Evolutionary conservation across 2,113 vertebrate species (phyloP).

Genomic region (Campylorhamphus procurvoides): DNA sequence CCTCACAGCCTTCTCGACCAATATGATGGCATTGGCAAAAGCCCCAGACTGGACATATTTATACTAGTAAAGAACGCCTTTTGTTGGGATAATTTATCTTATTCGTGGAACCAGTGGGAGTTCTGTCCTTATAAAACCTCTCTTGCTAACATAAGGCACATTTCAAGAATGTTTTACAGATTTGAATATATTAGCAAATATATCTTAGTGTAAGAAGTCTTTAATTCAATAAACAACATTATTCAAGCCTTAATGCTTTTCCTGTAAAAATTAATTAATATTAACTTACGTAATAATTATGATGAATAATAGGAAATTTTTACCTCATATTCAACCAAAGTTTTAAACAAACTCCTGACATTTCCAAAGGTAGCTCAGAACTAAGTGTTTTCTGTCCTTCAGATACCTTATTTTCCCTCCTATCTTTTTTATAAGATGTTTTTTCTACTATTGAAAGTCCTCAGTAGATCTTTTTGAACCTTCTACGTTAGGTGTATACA

Average conservation of each 20-base stretch:
- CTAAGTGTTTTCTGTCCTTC: not conserved
- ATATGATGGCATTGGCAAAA: not conserved
- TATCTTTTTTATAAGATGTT: not conserved
- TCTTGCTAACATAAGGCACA: not conserved
- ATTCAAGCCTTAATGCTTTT: not conserved
- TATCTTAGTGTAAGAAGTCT: not conserved
- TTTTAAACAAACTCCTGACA: not conserved
- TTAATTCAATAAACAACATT: not conserved
- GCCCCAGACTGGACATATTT: not conserved
- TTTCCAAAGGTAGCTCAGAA: not conserved
- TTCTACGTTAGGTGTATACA: not conserved
- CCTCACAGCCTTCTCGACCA: not conserved
- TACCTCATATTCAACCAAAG: not conserved
- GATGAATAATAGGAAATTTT: not conserved
- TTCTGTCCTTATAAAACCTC: conserved; percentile 15
- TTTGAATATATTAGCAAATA: not conserved
- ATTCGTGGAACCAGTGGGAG: conserved; percentile 1
- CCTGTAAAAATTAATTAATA: not conserved
- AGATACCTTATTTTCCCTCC: not conserved
- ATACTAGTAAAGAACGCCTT: not conserved
- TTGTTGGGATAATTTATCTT: not conserved
- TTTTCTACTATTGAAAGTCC: not conserved
- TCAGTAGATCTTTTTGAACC: not conserved
- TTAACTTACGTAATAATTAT: not conserved
- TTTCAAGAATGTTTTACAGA: not conserved